These are phyloP conservation scores for Chrysemys picta DNA, from an alignment of 2,113 vertebrate species.

Conservation along the genomic window DNA sequence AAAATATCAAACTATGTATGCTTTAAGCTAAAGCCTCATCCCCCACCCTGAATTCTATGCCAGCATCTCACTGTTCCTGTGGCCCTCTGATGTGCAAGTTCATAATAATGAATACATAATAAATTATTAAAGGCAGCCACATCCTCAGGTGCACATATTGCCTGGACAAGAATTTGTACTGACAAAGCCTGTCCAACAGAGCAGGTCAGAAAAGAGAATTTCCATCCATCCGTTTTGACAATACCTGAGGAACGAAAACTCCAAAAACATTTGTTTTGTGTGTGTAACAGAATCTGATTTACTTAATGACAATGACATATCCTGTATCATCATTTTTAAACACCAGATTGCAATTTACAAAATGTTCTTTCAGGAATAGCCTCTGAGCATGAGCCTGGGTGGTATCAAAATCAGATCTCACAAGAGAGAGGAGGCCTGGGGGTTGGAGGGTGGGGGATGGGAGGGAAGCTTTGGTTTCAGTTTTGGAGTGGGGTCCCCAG, in stretches of 20 bases:
- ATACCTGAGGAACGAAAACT: neutral
- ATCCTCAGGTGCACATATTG: rapidly evolving
- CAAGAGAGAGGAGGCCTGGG: neutral
- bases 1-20: neutral
- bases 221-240: neutral
- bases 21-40: neutral
- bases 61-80: neutral
- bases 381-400: neutral
- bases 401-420: neutral
- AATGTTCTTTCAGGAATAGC: neutral
- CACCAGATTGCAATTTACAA: neutral
- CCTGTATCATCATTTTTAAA: neutral
- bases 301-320: neutral
- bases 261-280: neutral
- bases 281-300: neutral
- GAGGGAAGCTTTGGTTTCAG: neutral
- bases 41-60: neutral
- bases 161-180: neutral
- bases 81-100: neutral
- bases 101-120: neutral
- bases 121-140: neutral
- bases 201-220: neutral
- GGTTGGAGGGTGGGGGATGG: too few species aligned
- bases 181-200: neutral
- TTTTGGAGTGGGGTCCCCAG: neutral